Evolutionary conservation across 2,797 vertebrate genomes (phyloP).

Genomic region (Acropternis orthonyx): DNA sequence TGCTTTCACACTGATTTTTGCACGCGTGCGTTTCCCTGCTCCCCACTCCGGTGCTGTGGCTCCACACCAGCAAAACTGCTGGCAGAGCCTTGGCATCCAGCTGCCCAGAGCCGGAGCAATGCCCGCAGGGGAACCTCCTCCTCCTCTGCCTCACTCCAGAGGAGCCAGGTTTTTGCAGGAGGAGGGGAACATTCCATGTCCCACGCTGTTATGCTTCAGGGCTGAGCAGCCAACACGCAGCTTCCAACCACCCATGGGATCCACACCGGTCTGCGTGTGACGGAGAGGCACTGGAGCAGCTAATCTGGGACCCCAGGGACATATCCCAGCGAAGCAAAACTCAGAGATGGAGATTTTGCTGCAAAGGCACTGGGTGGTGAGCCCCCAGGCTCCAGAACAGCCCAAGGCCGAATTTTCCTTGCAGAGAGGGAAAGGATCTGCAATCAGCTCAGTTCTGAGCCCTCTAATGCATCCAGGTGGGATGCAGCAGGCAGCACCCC

Average conservation of each 20-base stretch:
- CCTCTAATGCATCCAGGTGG: not conserved
- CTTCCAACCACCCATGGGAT: not conserved
- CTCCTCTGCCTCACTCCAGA: not conserved
- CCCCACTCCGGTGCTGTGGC: not conserved
- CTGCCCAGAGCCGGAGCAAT: not conserved
- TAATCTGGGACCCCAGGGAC: constrained; percentile 1
- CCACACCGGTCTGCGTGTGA: not conserved
- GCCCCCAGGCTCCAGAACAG: not conserved
- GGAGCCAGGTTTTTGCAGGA: not conserved
- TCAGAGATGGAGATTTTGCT: not conserved
- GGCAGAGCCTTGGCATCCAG: not conserved
- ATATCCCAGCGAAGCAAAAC: not conserved
- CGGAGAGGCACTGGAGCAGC: not conserved
- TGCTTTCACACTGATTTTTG: constrained; percentile 35
- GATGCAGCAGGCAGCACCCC: not conserved
- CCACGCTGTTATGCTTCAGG: not conserved
- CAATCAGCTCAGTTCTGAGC: not conserved
- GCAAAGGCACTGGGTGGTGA: not conserved
- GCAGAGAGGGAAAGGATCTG: not conserved
- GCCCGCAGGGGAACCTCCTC: not conserved
- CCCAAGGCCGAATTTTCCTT: not conserved
- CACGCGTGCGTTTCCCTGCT: not conserved
- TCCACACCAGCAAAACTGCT: not conserved
- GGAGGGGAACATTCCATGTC: not conserved
- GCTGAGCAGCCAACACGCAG: not conserved